These are phyloP conservation scores for Acleris cristana DNA, from an alignment of 2,888 invertebrate genomes.

Conservation along the genomic window DNA sequence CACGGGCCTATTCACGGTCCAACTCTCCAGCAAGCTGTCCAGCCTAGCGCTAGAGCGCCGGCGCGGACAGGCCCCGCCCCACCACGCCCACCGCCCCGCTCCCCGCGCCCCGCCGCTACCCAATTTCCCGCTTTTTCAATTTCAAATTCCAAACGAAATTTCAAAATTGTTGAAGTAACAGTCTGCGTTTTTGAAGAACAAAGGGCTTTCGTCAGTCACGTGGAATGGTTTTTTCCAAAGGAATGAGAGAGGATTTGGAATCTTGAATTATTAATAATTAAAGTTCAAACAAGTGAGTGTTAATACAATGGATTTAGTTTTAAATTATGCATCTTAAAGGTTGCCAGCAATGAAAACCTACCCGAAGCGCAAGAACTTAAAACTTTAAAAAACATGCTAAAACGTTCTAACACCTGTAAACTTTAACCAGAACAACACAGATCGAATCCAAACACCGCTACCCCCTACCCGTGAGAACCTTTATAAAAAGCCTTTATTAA, in stretches of 20 bases:
- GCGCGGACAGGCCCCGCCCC: conserved; percentile 55
- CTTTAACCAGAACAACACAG: not conserved
- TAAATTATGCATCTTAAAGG: no score
- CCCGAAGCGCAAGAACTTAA: no score
- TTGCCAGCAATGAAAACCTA: no score
- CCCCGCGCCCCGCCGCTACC: conserved; percentile 49
- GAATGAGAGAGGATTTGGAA: no score
- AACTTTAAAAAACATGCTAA: no score
- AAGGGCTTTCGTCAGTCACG: not conserved
- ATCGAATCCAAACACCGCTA: not conserved
- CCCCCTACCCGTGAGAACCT: conserved; percentile 5
- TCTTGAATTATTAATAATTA: no score
- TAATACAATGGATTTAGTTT: no score
- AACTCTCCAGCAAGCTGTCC: conserved; percentile 31
- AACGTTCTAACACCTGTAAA: not conserved
- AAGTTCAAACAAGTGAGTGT: no score
- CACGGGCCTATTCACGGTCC: conserved; percentile 33
- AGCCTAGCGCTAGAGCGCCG: conserved; percentile 45
- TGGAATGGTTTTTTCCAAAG: not conserved
- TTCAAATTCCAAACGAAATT: conserved; percentile 70
- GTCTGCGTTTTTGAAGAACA: conserved; percentile 22
- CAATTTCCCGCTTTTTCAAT: conserved; percentile 62
- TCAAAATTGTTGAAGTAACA: conserved; percentile 58
- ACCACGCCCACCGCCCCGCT: conserved; percentile 60
- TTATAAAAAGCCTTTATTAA: not conserved